Evolutionary conservation across 2,888 invertebrate species (phyloP).

Genomic region (Drosophila subsilvestris): DNA sequence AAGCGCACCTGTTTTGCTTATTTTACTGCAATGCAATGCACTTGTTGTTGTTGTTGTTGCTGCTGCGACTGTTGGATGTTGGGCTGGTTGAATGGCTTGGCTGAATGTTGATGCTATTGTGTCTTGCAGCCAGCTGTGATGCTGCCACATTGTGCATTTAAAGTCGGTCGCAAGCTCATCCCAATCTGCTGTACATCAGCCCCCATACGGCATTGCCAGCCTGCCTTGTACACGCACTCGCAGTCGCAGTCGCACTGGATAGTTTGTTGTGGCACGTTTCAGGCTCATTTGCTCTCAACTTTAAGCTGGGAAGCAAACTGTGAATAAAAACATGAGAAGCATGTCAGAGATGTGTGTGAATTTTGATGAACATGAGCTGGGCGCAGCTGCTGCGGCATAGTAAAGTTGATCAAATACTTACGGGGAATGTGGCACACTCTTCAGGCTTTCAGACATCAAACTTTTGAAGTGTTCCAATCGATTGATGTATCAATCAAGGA

Average conservation of each 20-base stretch:
- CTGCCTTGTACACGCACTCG: neutral
- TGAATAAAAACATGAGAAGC: conserved; percentile 18
- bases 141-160: conserved; percentile 63
- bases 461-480: too few relatives aligned
- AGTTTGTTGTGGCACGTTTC: conserved; percentile 32
- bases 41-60: conserved; percentile 44
- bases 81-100: neutral
- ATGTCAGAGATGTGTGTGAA: neutral
- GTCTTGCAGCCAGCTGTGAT: conserved; percentile 36
- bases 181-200: neutral
- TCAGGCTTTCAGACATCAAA: too few relatives aligned
- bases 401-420: neutral
- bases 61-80: conserved; percentile 18
- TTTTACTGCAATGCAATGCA: conserved; percentile 51
- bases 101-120: conserved; percentile 35
- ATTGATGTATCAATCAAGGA: too few relatives aligned
- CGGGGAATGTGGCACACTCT: neutral
- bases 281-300: conserved; percentile 46
- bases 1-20: conserved; percentile 76
- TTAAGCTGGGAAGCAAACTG: conserved; percentile 42
- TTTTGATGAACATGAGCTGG: neutral
- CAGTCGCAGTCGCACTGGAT: conserved; percentile 32
- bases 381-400: neutral
- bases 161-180: conserved; percentile 34
- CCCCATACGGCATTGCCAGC: neutral